These are phyloP conservation scores for Cotesia typhae DNA, from an alignment of 1,140 invertebrate species.

Conservation along the genomic window DNA sequence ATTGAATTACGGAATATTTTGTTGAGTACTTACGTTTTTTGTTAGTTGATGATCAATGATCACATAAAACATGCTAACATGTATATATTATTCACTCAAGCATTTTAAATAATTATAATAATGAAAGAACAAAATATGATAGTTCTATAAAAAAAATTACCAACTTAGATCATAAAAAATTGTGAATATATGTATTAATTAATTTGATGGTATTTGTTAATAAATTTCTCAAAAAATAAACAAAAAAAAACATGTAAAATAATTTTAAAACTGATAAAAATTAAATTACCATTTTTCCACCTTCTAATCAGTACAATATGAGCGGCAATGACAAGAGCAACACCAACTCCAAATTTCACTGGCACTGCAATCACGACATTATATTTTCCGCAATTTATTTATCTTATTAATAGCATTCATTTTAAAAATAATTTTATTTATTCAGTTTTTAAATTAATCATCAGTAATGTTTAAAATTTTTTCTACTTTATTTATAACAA, in stretches of 20 bases:
- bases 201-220: constrained; percentile 13
- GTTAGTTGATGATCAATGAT: constrained; percentile 41
- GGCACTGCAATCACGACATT: constrained; percentile 74
- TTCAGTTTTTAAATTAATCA: constrained; percentile 5
- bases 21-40: constrained; percentile 20
- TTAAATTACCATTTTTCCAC: constrained; percentile 62
- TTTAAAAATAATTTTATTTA: constrained; percentile 28
- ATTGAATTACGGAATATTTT: not conserved
- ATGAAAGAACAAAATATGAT: not conserved
- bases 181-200: constrained; percentile 3
- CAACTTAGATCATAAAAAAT: not conserved
- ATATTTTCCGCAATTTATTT: constrained; percentile 45
- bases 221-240: constrained; percentile 23
- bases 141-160: constrained; percentile 1
- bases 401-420: constrained; percentile 7
- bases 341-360: constrained; percentile 79
- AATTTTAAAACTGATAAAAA: constrained; percentile 1
- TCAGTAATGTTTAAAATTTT: constrained; percentile 20
- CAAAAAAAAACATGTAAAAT: constrained; percentile 31
- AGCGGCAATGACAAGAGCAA: constrained; percentile 78
- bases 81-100: constrained; percentile 36
- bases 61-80: constrained; percentile 41
- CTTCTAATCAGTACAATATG: constrained; percentile 75
- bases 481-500: constrained; percentile 8
- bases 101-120: constrained; percentile 33